phyloP scores from a whole-genome alignment of 2,797 vertebrate species.

The Anguilla anguilla region DNA sequence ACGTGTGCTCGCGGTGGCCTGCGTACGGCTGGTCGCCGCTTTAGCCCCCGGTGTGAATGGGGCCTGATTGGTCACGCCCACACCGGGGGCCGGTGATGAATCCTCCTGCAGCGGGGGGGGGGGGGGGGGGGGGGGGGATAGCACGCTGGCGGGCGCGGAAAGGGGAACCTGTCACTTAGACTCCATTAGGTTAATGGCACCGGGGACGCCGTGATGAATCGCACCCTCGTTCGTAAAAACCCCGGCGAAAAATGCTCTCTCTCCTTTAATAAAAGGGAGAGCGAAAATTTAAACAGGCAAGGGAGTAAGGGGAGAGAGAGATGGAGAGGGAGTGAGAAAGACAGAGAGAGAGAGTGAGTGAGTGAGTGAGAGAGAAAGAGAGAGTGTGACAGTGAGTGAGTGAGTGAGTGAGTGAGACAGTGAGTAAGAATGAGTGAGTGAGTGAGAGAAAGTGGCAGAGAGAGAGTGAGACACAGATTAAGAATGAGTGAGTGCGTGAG shows the following conservation, averaged over 20 bases:
- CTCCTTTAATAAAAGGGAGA: background rate
- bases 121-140: conserved; percentile 46
- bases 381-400: background rate
- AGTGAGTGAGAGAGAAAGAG: conserved; percentile 34
- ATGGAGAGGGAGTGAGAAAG: conserved; percentile 41
- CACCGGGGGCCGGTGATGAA: conserved; percentile 59
- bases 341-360: conserved; percentile 30
- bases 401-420: conserved; percentile 19
- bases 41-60: conserved; percentile 55
- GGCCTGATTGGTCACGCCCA: conserved; percentile 47
- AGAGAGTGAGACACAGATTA: no score
- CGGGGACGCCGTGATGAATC: conserved; percentile 51
- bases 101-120: conserved; percentile 45
- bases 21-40: conserved; percentile 56
- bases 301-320: conserved; percentile 27
- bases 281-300: background rate
- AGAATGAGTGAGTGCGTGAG: conserved; percentile 35
- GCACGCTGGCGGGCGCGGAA: conserved; percentile 47
- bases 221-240: conserved; percentile 35
- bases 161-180: conserved; percentile 60
- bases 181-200: conserved; percentile 71
- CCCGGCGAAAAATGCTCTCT: conserved; percentile 22
- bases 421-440: background rate
- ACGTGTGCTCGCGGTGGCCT: conserved; percentile 39
- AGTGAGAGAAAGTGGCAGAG: no score